These are phyloP conservation scores for Nettapus auritus DNA, from an alignment of 2,113 vertebrate species.

Conservation along the genomic window DNA sequence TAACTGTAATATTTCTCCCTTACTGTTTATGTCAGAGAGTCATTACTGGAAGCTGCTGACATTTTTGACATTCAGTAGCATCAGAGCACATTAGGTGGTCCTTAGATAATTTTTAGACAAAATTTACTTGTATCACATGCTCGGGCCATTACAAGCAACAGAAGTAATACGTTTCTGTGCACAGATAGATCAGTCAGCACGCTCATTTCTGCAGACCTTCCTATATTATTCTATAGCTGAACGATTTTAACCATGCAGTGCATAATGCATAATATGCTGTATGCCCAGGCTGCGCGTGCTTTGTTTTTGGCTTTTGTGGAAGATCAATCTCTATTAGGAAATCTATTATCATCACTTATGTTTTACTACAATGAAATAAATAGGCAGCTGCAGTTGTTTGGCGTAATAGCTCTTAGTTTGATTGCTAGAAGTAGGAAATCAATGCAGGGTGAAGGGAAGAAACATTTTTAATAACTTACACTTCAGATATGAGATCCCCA, in stretches of 20 bases:
- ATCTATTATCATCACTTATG: slow-evolving; percentile 67
- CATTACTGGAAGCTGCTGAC: slow-evolving; percentile 91
- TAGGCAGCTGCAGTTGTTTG: slow-evolving; percentile 60
- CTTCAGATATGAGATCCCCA: slow-evolving; percentile 69
- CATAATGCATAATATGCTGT: background rate
- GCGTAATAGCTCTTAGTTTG: slow-evolving; percentile 54
- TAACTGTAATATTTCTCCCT: slow-evolving; percentile 90
- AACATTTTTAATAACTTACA: slow-evolving; percentile 69
- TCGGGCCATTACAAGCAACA: slow-evolving; percentile 85
- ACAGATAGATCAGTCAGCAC: background rate
- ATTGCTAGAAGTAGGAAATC: slow-evolving; percentile 68
- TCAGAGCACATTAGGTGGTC: slow-evolving; percentile 94
- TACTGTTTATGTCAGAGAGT: slow-evolving; percentile 93
- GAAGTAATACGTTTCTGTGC: slow-evolving; percentile 74
- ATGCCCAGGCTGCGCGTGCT: background rate
- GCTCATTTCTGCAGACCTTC: background rate
- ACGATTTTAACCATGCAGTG: background rate
- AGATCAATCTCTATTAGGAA: slow-evolving; percentile 68
- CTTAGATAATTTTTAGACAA: slow-evolving; percentile 86
- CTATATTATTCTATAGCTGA: background rate
- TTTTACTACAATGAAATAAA: slow-evolving; percentile 74
- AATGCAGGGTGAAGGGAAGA: slow-evolving; percentile 66
- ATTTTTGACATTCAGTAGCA: slow-evolving; percentile 85
- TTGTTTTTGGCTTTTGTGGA: slow-evolving; percentile 33
- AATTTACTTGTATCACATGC: slow-evolving; percentile 77